Percentiles rank a stretch among this genome's conserved stretches.
Evolutionary conservation across 2,113 vertebrate species (phyloP).

Genomic region (Stomatorhinus ivindoensis): DNA sequence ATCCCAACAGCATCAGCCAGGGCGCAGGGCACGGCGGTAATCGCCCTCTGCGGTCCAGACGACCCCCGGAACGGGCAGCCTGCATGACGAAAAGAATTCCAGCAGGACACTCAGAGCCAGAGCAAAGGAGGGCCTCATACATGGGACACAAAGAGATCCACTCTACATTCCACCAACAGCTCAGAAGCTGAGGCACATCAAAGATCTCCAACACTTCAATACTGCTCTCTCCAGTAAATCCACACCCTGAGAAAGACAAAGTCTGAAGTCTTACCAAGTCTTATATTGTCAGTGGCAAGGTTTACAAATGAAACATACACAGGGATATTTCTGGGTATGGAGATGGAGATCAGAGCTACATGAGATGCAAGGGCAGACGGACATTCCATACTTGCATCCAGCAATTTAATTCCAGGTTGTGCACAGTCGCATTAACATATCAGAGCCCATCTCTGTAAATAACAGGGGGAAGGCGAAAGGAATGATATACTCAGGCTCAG

Average conservation of each 20-base stretch:
- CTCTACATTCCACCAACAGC: not conserved
- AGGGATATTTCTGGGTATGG: not conserved
- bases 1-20: not conserved
- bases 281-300: not conserved
- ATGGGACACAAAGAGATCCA: not conserved
- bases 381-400: not conserved
- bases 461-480: not conserved
- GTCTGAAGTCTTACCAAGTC: not conserved
- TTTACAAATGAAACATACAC: not conserved
- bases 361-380: not conserved
- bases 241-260: not conserved
- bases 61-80: not conserved
- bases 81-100: not conserved
- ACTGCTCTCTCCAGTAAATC: conserved; percentile 5
- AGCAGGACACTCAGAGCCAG: not conserved
- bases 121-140: not conserved
- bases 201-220: not conserved
- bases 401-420: not conserved
- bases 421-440: not conserved
- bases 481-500: not conserved
- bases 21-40: not conserved
- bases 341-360: not conserved
- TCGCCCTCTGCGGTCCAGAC: not conserved
- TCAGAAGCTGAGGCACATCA: not conserved
- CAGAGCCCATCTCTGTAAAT: not conserved